Percentiles rank a stretch among this genome's conserved stretches.
phyloP scores from a whole-genome alignment of 2,888 invertebrate genomes.

The Stenotaenia linearis region DNA sequence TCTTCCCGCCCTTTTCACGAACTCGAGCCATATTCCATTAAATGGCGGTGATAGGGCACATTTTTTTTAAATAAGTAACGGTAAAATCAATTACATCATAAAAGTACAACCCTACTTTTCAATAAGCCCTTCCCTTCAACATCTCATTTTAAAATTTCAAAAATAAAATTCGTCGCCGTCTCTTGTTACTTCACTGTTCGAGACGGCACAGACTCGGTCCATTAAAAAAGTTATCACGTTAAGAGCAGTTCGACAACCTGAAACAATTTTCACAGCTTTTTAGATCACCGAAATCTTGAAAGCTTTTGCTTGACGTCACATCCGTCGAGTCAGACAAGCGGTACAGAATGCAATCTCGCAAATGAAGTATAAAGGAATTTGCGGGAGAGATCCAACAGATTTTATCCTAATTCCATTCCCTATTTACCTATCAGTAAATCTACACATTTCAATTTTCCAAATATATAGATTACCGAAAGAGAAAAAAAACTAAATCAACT shows the following conservation, averaged over 20 bases:
- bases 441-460: background rate
- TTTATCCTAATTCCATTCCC: background rate
- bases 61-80: background rate
- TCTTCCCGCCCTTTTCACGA: background rate
- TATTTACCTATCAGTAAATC: background rate
- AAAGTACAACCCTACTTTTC: background rate
- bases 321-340: background rate
- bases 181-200: background rate
- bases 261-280: background rate
- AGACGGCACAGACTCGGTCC: background rate
- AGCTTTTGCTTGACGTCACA: background rate
- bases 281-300: background rate
- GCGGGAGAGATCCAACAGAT: background rate
- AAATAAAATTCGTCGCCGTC: background rate
- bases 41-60: background rate
- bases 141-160: background rate
- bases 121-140: background rate
- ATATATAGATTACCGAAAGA: background rate
- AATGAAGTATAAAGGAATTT: background rate
- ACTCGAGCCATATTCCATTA: background rate
- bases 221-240: background rate
- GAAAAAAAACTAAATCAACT: background rate
- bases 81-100: background rate
- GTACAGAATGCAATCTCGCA: slow-evolving; percentile 13
- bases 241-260: background rate